These are phyloP conservation scores for Gavialis gangeticus DNA, from an alignment of 2,113 vertebrate genomes.

Conservation along the genomic window DNA sequence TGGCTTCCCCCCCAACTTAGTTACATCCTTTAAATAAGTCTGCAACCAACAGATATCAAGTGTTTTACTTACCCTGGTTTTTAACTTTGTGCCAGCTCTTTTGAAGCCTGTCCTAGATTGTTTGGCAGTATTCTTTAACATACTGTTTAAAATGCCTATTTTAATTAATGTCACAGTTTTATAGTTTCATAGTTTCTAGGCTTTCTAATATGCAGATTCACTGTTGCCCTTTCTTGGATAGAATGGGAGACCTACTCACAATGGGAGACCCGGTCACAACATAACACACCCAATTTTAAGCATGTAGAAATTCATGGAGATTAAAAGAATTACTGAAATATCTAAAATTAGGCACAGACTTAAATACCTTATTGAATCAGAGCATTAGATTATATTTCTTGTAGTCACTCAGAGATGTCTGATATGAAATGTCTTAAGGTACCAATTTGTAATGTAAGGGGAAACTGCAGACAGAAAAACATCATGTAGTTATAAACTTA, in stretches of 20 bases:
- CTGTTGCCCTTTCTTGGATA: constrained; percentile 50
- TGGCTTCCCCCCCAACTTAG: constrained; percentile 5
- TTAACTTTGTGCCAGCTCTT: neutral
- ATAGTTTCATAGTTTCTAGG: neutral
- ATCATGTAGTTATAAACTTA: rapidly evolving
- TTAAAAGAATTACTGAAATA: neutral
- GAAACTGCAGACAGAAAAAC: neutral
- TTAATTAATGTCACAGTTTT: too few species aligned
- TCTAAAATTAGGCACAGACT: neutral
- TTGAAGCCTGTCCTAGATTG: neutral
- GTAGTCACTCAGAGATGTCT: neutral
- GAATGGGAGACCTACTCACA: neutral
- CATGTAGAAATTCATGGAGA: neutral
- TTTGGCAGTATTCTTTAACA: neutral
- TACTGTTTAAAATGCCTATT: neutral
- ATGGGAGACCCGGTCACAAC: neutral
- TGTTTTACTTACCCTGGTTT: neutral
- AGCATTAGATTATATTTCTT: rapidly evolving
- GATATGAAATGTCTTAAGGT: neutral
- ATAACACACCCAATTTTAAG: neutral
- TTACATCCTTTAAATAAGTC: constrained; percentile 2
- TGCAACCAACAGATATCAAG: neutral
- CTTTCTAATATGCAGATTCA: neutral
- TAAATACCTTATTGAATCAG: neutral
- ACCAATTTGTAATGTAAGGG: rapidly evolving